Conservation (phyloP, 2,888 invertebrate species). For the Magallana nippona region DNA sequence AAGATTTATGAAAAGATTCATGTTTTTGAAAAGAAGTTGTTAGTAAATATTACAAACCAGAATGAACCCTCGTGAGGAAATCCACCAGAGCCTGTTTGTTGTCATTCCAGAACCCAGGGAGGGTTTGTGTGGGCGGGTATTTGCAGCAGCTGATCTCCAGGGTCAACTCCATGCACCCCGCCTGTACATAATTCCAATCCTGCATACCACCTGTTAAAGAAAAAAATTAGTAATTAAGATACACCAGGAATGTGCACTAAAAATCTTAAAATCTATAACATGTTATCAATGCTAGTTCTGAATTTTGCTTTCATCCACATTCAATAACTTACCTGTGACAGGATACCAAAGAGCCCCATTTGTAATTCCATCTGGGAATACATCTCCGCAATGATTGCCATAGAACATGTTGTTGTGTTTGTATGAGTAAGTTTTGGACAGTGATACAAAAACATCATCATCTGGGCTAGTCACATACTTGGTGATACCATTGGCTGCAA, state of each 20-base stretch:
- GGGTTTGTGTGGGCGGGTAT: conserved; percentile 89
- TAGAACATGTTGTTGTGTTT: conserved; percentile 87
- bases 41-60: conserved; percentile 56
- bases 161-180: conserved; percentile 97
- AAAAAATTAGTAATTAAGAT: neutral
- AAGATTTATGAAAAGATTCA: no score
- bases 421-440: conserved; percentile 89
- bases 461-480: conserved; percentile 84
- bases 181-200: conserved; percentile 96
- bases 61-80: conserved; percentile 61
- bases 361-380: conserved; percentile 90
- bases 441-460: conserved; percentile 88
- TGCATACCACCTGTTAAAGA: conserved; percentile 88
- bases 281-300: no score
- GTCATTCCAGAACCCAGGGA: conserved; percentile 92
- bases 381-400: conserved; percentile 81
- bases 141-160: conserved; percentile 97
- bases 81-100: conserved; percentile 86
- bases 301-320: neutral
- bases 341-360: conserved; percentile 97
- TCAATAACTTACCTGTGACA: conserved; percentile 84
- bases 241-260: neutral
- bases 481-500: conserved; percentile 29
- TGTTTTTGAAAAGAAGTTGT: neutral
- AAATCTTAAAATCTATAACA: no score